A percentile compares a stretch with the other conserved stretches of the same genome.
These are phyloP conservation scores for Bilobella aurantiaca DNA, from an alignment of 1,140 invertebrate species.

Conservation along the genomic window DNA sequence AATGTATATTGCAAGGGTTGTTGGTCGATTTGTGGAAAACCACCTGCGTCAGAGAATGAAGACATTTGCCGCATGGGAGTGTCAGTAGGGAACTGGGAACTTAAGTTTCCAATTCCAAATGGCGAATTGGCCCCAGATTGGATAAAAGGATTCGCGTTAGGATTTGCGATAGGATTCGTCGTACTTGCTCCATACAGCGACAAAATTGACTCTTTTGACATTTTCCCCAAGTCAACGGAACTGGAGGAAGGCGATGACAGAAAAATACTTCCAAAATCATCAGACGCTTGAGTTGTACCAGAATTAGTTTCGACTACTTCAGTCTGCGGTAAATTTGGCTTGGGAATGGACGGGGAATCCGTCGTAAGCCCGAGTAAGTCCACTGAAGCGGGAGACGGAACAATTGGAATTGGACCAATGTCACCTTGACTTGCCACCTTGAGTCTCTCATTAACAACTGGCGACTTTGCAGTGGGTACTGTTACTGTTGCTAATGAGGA, in stretches of 20 bases:
- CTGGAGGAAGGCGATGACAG: not conserved
- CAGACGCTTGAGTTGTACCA: conserved; percentile 25
- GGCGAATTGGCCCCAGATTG: not conserved
- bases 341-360: conserved; percentile 20
- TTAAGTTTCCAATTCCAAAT: no score
- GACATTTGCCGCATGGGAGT: no score
- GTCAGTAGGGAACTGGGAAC: no score
- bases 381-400: conserved; percentile 25
- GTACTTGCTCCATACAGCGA: conserved; percentile 55
- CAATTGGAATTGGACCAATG: not conserved
- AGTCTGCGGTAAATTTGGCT: conserved; percentile 27
- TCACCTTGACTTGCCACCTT: not conserved
- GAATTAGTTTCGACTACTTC: conserved; percentile 33
- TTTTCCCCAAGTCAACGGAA: conserved; percentile 55
- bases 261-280: conserved; percentile 52
- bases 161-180: not conserved
- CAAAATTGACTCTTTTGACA: conserved; percentile 88
- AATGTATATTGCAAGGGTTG: no score
- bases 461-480: conserved; percentile 23
- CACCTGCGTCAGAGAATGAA: no score
- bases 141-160: not conserved
- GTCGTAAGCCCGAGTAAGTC: conserved; percentile 33
- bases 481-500: conserved; percentile 44
- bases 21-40: no score
- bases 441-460: not conserved